Conservation (phyloP, 2,113 vertebrate species). For the Myiagra hebetior region DNA sequence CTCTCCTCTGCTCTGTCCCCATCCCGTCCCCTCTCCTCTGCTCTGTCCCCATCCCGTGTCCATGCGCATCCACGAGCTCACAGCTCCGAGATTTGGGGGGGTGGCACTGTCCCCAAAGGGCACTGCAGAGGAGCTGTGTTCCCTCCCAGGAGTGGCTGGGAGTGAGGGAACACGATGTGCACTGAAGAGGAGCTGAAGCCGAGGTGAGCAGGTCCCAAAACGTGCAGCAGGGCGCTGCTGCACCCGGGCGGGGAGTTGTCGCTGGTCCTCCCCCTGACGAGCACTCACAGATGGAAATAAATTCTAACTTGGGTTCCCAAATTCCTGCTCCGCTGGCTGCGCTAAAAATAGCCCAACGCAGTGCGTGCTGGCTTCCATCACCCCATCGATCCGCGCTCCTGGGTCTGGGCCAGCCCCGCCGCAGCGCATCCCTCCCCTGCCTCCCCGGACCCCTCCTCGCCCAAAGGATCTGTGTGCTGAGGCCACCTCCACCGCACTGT, state of each 20-base stretch:
- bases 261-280: neutral
- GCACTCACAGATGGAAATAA: conserved; percentile 47
- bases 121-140: neutral
- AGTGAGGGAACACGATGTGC: neutral
- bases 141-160: too few relatives aligned
- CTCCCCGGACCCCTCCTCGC: rapidly evolving
- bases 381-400: neutral
- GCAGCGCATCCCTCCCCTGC: neutral
- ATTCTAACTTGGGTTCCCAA: conserved; percentile 46
- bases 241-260: rapidly evolving
- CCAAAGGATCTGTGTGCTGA: rapidly evolving
- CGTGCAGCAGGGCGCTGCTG: neutral
- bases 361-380: neutral
- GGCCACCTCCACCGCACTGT: neutral
- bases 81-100: neutral
- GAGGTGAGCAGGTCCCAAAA: neutral
- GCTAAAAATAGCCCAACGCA: conserved; percentile 53
- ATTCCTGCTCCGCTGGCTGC: conserved; percentile 15
- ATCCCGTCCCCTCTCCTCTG: neutral
- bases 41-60: neutral
- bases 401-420: neutral
- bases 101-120: neutral
- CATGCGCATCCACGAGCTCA: rapidly evolving
- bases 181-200: neutral
- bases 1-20: neutral